phyloP scores from a whole-genome alignment of 2,113 vertebrate genomes.

The Embiotoca jacksoni region DNA sequence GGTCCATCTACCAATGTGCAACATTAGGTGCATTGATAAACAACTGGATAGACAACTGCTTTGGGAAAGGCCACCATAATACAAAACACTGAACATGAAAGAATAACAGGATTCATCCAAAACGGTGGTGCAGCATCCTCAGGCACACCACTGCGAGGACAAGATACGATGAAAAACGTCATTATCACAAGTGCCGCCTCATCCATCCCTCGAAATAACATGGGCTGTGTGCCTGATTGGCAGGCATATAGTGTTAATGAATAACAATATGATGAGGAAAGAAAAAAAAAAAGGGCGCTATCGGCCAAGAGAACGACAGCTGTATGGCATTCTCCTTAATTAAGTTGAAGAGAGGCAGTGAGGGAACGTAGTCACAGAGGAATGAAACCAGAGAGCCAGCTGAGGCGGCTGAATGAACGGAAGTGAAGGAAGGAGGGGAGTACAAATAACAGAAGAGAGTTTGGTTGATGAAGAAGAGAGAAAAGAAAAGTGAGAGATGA shows the following conservation, averaged over 20 bases:
- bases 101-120: conserved; percentile 61
- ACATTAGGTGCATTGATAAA: conserved; percentile 28
- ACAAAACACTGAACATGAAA: conserved; percentile 61
- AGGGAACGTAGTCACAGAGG: conserved; percentile 47
- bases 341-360: conserved; percentile 72
- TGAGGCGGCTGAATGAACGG: conserved; percentile 36
- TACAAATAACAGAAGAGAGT: conserved; percentile 13
- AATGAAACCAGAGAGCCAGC: conserved; percentile 53
- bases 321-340: conserved; percentile 76
- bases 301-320: conserved; percentile 73
- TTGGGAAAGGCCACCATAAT: conserved; percentile 49
- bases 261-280: conserved; percentile 73
- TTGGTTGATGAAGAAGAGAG: conserved; percentile 24
- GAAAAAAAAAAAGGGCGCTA: conserved; percentile 20
- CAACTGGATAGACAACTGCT: conserved; percentile 40
- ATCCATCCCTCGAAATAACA: conserved; percentile 71
- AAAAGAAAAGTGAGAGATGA: conserved; percentile 23
- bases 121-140: conserved; percentile 55
- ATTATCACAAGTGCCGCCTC: conserved; percentile 70
- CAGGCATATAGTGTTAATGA: conserved; percentile 75
- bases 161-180: conserved; percentile 71
- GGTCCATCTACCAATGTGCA: conserved; percentile 29
- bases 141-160: conserved; percentile 59
- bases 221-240: conserved; percentile 76
- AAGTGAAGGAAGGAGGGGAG: conserved; percentile 6